Conservation (phyloP, 2,888 invertebrate genomes). For the Unio delphinus region DNA sequence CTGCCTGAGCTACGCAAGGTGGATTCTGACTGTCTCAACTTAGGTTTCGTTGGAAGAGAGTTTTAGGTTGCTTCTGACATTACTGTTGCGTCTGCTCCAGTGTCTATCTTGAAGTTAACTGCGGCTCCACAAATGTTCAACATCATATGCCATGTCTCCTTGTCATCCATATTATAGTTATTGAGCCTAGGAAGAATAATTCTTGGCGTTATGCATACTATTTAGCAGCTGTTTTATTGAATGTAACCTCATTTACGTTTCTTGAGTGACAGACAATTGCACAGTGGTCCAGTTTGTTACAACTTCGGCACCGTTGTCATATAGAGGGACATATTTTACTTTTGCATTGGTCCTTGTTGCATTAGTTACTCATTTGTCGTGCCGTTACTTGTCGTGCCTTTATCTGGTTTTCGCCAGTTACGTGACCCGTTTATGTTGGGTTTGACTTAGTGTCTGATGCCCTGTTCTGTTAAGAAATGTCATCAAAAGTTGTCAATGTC, state of each 20-base stretch:
- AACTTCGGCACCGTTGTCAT: not conserved
- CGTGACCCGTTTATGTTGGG: too few relatives aligned
- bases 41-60: too few relatives aligned
- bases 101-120: too few relatives aligned
- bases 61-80: too few relatives aligned
- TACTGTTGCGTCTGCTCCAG: too few relatives aligned
- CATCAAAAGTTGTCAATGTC: not conserved
- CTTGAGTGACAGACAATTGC: slow-evolving; percentile 2
- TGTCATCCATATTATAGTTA: not conserved
- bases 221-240: not conserved
- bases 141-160: too few relatives aligned
- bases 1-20: too few relatives aligned
- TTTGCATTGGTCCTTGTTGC: not conserved
- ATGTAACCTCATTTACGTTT: not conserved
- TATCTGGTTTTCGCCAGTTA: too few relatives aligned
- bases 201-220: not conserved
- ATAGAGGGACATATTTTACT: slow-evolving; percentile 4
- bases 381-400: not conserved
- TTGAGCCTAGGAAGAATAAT: slow-evolving; percentile 9
- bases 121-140: too few relatives aligned
- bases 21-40: too few relatives aligned
- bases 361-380: too few relatives aligned
- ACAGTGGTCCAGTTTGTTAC: slow-evolving; percentile 9
- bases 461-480: not conserved
- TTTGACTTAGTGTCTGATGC: not conserved